Conservation (phyloP, 2,797 vertebrate genomes). For the Phrynocephalus guinanensis region DNA sequence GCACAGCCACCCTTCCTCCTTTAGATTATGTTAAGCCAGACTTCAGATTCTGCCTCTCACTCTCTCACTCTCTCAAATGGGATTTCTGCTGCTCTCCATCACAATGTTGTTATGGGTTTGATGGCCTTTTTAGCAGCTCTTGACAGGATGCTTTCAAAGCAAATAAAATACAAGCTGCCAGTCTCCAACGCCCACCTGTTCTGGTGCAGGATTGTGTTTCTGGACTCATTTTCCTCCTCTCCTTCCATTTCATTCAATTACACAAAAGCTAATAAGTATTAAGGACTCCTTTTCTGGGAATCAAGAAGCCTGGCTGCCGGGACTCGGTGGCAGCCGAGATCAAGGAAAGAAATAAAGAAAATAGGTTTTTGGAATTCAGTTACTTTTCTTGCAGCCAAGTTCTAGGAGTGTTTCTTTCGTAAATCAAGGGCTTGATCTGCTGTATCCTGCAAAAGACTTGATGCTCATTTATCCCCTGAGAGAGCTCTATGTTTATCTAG, state of each 20-base stretch:
- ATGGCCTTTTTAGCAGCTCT: background rate
- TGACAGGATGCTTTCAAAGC: background rate
- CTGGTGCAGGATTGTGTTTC: background rate
- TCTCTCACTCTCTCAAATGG: too few relatives aligned
- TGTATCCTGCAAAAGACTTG: background rate
- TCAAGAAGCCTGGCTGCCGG: background rate
- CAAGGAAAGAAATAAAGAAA: background rate
- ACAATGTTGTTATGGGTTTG: too few relatives aligned
- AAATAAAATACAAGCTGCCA: background rate
- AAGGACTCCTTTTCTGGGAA: background rate
- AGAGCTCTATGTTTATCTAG: too few relatives aligned
- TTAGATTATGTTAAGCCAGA: too few relatives aligned
- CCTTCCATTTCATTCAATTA: background rate
- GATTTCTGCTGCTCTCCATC: too few relatives aligned
- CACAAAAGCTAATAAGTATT: background rate
- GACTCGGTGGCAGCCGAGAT: background rate
- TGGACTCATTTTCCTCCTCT: background rate
- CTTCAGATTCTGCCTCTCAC: too few relatives aligned
- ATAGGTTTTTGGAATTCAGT: background rate
- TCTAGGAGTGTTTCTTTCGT: too few relatives aligned
- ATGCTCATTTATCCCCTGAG: background rate
- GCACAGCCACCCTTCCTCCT: too few relatives aligned
- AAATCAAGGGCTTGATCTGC: too few relatives aligned
- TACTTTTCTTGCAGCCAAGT: background rate
- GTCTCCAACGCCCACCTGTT: background rate